Conservation (phyloP, 2,113 vertebrate species). For the Varanus komodoensis region DNA sequence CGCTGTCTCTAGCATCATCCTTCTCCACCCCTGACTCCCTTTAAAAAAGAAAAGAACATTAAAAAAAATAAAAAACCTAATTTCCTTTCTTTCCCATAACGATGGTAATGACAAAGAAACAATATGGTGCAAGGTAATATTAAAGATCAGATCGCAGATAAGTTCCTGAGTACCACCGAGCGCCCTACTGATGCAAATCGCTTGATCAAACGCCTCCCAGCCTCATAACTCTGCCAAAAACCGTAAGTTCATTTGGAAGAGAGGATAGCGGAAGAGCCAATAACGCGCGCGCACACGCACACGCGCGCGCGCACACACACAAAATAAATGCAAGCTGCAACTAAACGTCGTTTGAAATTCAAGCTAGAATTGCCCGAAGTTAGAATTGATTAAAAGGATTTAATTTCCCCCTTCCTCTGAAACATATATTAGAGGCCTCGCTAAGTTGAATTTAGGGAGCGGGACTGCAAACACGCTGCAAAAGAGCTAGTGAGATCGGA, state of each 20-base stretch:
- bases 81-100: neutral
- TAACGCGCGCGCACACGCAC: neutral
- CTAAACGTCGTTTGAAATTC: neutral
- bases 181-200: neutral
- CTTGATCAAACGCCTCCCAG: neutral
- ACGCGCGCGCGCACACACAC: too few species aligned
- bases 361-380: too few species aligned
- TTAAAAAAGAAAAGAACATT: neutral
- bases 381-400: too few species aligned
- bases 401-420: neutral
- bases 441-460: too few species aligned
- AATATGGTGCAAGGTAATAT: neutral
- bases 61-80: neutral
- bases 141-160: neutral
- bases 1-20: neutral
- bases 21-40: too few species aligned
- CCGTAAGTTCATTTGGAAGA: neutral
- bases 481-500: neutral
- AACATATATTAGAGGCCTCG: neutral
- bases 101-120: neutral
- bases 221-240: neutral
- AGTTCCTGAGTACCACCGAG: neutral
- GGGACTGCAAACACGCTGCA: neutral
- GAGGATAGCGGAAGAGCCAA: too few species aligned
- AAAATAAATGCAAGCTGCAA: neutral